Conservation (phyloP, 2,113 vertebrate species). For the Neolamprologus tretocephalus region DNA sequence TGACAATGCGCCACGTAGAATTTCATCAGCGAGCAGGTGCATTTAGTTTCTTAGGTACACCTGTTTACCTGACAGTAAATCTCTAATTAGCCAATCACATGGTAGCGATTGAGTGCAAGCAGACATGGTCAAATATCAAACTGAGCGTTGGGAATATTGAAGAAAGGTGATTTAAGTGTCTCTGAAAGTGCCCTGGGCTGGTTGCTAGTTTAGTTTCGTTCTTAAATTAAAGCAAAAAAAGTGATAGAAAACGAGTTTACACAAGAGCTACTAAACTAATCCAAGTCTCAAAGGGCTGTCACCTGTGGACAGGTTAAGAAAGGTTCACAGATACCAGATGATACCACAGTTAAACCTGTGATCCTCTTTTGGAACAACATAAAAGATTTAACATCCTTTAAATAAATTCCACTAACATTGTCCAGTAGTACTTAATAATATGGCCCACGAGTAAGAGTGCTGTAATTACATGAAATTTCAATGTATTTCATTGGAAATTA, state of each 20-base stretch:
- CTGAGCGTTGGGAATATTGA: not conserved
- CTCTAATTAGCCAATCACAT: not conserved
- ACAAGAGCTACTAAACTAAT: not conserved
- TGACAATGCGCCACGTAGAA: not conserved
- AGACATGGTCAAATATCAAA: not conserved
- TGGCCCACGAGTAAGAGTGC: not conserved
- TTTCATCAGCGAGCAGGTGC: not conserved
- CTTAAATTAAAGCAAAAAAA: not conserved
- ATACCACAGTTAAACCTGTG: not conserved
- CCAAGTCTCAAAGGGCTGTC: not conserved
- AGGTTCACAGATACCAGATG: not conserved
- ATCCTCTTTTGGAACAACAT: not conserved
- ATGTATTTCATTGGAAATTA: not conserved
- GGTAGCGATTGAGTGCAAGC: not conserved
- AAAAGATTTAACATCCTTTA: not conserved
- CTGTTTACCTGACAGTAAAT: not conserved
- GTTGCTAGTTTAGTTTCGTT: not conserved
- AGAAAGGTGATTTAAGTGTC: not conserved
- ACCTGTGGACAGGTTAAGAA: not conserved
- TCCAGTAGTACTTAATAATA: not conserved
- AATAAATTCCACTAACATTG: not conserved
- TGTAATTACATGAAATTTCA: not conserved
- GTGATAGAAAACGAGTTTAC: not conserved
- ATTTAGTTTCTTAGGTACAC: not conserved
- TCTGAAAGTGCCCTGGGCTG: not conserved